Evolutionary conservation across 1,140 invertebrate species (phyloP), one percentile per base, ranked within the genome.

Genomic region (Pinna nobilis): DNA sequence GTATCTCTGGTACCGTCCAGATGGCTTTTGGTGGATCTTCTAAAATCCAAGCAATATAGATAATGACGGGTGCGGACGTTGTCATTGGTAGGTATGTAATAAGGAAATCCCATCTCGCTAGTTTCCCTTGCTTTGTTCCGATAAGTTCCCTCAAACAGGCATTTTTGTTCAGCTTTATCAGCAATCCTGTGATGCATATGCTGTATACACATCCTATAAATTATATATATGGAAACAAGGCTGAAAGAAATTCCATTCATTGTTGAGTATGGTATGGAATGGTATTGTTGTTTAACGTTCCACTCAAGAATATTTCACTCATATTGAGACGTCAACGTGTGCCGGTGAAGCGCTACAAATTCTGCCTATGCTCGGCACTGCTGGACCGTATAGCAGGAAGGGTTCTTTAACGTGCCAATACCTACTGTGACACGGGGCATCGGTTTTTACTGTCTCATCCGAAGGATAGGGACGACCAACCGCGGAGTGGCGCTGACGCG

Each of bases 131-230:
- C 18, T 59, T 53, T 7, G 55, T 41, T 23, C 53, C 53, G 9
- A 69, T 25, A 32, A 57, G 28, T 6, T 25, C 51, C 11, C 53
- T 51, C 39, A 69, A 37, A 44, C 66, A 69, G 5, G 50, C 66
- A 9, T 51, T 69, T 37, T 69, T 69, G 53, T 69, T 69, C 7
- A 69, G 37, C 59, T 69, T 69, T 20, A 69, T 57, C 0, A 69
- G 11, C 18, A 69, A 23, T 23, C 51, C 50, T 2, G 51, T 49
- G 9, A 30, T 35, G 7, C 50, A 41, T 18, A 69, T 59, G 20
- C 37, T 57, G 20, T 69, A 69, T 1, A 63, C 59, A 4, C 37
- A 37, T 41, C 59, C 59, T 63, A 41, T 2, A 63, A 25, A 15
- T 9, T 20, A 13, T 20, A 53, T 53, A 20, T 13, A 25, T 6